Evolutionary conservation across 2,113 vertebrate genomes (phyloP).

Genomic region (Cyanistes caeruleus): DNA sequence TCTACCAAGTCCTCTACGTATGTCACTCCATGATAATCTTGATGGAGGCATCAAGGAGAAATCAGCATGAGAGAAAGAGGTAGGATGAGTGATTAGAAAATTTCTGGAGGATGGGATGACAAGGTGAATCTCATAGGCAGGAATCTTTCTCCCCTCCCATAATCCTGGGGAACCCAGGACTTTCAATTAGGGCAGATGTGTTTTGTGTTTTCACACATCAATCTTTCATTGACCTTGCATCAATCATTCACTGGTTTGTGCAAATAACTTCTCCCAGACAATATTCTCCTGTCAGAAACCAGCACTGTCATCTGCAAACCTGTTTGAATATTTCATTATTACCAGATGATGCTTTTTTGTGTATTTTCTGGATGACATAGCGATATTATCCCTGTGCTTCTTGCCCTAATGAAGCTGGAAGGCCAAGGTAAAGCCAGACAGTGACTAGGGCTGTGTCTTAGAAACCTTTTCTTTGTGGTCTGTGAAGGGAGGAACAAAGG

Average conservation of each 20-base stretch:
- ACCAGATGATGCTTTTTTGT: constrained; percentile 13
- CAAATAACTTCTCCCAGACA: constrained; percentile 43
- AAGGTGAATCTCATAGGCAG: constrained; percentile 1
- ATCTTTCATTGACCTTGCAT: constrained; percentile 68
- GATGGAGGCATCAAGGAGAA: background rate
- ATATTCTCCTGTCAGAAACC: constrained; percentile 31
- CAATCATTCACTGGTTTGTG: constrained; percentile 68
- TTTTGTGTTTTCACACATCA: constrained; percentile 57
- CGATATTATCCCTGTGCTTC: constrained; percentile 1
- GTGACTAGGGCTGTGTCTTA: background rate
- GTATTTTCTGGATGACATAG: background rate
- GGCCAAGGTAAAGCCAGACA: background rate
- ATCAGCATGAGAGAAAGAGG: background rate
- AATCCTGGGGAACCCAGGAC: constrained; percentile 8
- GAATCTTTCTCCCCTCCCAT: background rate
- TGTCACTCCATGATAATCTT: background rate
- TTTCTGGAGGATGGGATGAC: background rate
- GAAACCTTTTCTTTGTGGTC: background rate
- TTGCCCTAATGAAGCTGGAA: background rate
- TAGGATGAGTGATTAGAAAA: constrained; percentile 33
- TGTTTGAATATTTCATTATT: constrained; percentile 66
- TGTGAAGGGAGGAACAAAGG: background rate
- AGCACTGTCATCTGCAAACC: background rate
- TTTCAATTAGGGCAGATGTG: constrained; percentile 37
- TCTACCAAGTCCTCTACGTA: background rate